A percentile compares a stretch with the other conserved stretches of the same genome.
Conservation (phyloP, 1,140 invertebrate species). For the Oscheius sp. region DNA sequence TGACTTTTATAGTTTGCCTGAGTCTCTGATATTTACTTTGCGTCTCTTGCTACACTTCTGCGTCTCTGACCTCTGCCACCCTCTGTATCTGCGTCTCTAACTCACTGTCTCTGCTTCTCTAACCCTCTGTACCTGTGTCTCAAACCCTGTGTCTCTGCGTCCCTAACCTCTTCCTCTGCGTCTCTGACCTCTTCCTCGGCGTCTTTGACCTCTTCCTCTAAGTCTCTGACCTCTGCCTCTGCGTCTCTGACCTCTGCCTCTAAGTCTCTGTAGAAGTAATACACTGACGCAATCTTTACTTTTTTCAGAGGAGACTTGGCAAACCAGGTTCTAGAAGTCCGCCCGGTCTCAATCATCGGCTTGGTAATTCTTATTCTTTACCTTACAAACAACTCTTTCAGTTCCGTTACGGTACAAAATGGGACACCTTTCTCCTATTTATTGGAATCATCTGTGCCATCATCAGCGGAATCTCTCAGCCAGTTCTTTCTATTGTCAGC, state of each 20-base stretch:
- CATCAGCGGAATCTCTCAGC: constrained; percentile 33
- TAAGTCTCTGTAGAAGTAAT: no score
- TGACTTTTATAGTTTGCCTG: neutral
- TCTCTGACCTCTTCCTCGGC: neutral
- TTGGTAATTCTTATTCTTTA: constrained; percentile 39
- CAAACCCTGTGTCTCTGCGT: neutral
- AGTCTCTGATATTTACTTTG: neutral
- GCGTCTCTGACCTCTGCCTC: no score
- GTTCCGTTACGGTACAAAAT: constrained; percentile 40
- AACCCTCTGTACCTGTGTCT: no score
- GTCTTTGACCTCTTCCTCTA: neutral
- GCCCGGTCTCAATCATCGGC: constrained; percentile 44
- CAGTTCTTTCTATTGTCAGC: constrained; percentile 30
- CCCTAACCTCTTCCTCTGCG: neutral
- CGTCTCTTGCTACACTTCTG: no score
- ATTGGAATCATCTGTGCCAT: constrained; percentile 37
- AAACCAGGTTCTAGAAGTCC: constrained; percentile 46
- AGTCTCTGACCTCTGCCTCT: neutral
- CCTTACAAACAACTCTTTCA: constrained; percentile 31
- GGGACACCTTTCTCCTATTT: constrained; percentile 32
- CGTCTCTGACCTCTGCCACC: no score
- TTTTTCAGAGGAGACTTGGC: constrained; percentile 48
- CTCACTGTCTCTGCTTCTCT: no score
- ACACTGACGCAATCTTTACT: no score
- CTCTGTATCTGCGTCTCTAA: no score